Base-by-base conservation (phyloP, 1,140 invertebrate species). In the Drosophila willistoni region DNA sequence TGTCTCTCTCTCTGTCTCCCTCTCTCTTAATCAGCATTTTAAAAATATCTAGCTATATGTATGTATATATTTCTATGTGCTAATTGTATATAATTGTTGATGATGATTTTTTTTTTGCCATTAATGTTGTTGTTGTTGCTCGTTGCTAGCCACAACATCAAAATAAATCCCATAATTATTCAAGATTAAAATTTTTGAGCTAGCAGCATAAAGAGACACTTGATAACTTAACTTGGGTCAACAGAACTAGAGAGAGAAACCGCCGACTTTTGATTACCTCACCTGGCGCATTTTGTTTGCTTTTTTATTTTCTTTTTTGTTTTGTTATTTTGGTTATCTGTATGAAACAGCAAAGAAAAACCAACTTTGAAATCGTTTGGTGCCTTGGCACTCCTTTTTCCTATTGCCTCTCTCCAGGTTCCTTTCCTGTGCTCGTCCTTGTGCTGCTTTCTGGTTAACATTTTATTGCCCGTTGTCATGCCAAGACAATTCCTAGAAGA, bases 51-150 rank as follows among this genome's bases (percentile, higher is more conserved):
- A 68, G 60, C 55, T 6, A 65, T 19, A 59, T 44, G 19, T 63
- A 33, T 66, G 39, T 54, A 36, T 62, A 57, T 34, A n/a, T 59
- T 41, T 62, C 36, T 14, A 34, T 56, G 74, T 17, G 60, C 56
- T 83, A 79, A 83, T 83, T 83, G 68, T 84, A n/a, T 79, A 59
- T 76, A 72, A 79, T 83, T 83, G 41, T 66, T 64, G 51, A 54
- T 41, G 33, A 51, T 29, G 29, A 51, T 70, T 41, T 47, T 44
- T 70, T 41, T 44, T 47, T 22, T 17, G 7, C 14, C 9, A 19
- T 13, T 51, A 19, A 22, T 51, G 44, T 51, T 51, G 44, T 51
- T 51, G 17, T 6, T 55, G 59, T 33, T 33, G 7, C 33, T 62
- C 56, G 62, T 12, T 72, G 51, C 57, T 56, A 39, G 19, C 19